Evolutionary conservation across 2,888 invertebrate genomes (phyloP).

Genomic region (Blastobasis adustella): DNA sequence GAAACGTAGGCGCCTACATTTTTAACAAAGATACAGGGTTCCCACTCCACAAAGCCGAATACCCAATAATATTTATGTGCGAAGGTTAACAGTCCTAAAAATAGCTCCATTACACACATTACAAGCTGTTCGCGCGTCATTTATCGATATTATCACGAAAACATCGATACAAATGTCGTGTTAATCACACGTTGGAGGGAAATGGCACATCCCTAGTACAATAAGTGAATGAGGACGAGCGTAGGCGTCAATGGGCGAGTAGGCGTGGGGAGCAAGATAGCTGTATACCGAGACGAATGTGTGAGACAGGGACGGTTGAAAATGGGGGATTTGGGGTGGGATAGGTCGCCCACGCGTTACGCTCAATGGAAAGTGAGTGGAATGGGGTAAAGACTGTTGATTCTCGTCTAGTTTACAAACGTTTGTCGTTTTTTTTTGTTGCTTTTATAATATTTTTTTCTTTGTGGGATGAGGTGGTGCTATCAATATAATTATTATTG

Average conservation of each 20-base stretch:
- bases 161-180: neutral
- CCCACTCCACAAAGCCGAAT: too few relatives aligned
- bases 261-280: slow-evolving; percentile 32
- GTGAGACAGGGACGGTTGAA: slow-evolving; percentile 10
- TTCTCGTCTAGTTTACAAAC: neutral
- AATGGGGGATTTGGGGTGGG: slow-evolving; percentile 4
- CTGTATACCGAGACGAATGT: slow-evolving; percentile 10
- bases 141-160: too few relatives aligned
- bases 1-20: too few relatives aligned
- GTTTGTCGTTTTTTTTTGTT: too few relatives aligned
- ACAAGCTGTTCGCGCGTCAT: too few relatives aligned
- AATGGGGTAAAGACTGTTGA: slow-evolving; percentile 32
- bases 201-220: slow-evolving; percentile 23
- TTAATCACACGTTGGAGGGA: neutral
- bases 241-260: slow-evolving; percentile 56
- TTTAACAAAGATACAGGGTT: too few relatives aligned
- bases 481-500: too few relatives aligned
- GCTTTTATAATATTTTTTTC: too few relatives aligned
- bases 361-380: slow-evolving; percentile 43
- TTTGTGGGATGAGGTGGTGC: too few relatives aligned
- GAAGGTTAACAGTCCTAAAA: too few relatives aligned
- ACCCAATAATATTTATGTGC: too few relatives aligned
- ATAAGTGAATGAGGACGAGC: slow-evolving; percentile 40
- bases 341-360: slow-evolving; percentile 27
- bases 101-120: too few relatives aligned